Evolutionary conservation across 92 coral and sea anemone species (phyloP), one percentile per base, ranked within the genome.

Genomic region (Isaurus tuberculatus): DNA sequence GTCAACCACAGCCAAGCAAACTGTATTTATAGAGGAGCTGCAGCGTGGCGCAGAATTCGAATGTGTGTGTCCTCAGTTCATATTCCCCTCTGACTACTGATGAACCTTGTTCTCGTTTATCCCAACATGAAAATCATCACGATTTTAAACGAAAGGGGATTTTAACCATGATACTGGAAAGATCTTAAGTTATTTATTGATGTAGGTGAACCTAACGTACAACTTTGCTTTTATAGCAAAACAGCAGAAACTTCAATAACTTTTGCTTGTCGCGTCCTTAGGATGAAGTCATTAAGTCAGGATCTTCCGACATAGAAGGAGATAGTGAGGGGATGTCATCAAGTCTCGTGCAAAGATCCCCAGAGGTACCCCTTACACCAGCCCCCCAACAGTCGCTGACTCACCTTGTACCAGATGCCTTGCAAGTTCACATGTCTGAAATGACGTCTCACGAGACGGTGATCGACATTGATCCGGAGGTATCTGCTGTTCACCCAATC

Each of bases 241-340:
- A 36, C 42, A 36, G 8, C 4, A 8, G 42, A 36, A 36, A 36
- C 42, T 36, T 36, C 8, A 36, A 36, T 36, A 3, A 36, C 32
- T 10, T 27, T 63, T 63, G 28, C 28, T 55, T 3, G 34, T 63
- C 27, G 8, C 5, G 15, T 5, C 11, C 34, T 40, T 73, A 90
- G 93, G 93, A 90, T 68, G 93, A 90, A 60, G 81, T 84, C 63
- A 81, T 83, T 25, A 90, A 86, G 32, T 86, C 93, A 11, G 90
- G 90, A 14, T 89, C 94, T 7, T 91, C 94, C 7, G 98, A 94
- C 90, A 84, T 92, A 55, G 98, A 94, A 71, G 84, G 89, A 1
- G 92, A 89, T 15, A 57, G 40, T 65, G 68, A 79, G 25, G 89
- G 86, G 30, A 75, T 43, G 14, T 43, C n/a, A n/a, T n/a, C 85